Conservation (phyloP, 2,113 vertebrate species). For the Furnarius figulus region DNA sequence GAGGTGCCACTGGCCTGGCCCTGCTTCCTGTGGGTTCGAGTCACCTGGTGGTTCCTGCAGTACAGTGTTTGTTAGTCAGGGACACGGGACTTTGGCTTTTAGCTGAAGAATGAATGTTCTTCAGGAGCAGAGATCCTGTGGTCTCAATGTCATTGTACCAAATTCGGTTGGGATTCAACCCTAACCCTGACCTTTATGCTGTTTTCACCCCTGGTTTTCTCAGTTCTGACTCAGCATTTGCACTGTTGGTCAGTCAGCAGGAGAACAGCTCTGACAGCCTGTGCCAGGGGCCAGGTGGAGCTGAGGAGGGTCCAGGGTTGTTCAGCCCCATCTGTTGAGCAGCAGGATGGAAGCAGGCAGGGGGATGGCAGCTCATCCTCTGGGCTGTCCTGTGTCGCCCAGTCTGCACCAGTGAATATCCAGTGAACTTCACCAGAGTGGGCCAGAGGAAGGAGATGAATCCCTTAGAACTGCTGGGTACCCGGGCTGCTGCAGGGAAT, state of each 20-base stretch:
- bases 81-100: background rate
- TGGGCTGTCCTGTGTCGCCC: background rate
- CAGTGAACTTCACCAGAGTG: background rate
- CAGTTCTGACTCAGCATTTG: background rate
- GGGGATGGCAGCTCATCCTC: background rate
- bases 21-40: background rate
- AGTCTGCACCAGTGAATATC: background rate
- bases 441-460: fast-evolving
- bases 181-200: background rate
- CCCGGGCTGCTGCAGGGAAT: background rate
- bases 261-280: background rate
- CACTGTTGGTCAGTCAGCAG: background rate
- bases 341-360: background rate
- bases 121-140: background rate
- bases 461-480: background rate
- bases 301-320: background rate
- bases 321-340: background rate
- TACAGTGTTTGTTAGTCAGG: fast-evolving
- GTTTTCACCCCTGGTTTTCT: background rate
- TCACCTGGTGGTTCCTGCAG: fast-evolving
- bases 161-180: fast-evolving
- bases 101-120: background rate
- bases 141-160: fast-evolving
- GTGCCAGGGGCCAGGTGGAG: background rate
- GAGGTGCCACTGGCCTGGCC: fast-evolving